Conservation (phyloP, 2,113 vertebrate genomes). For the Zosterops lateralis region DNA sequence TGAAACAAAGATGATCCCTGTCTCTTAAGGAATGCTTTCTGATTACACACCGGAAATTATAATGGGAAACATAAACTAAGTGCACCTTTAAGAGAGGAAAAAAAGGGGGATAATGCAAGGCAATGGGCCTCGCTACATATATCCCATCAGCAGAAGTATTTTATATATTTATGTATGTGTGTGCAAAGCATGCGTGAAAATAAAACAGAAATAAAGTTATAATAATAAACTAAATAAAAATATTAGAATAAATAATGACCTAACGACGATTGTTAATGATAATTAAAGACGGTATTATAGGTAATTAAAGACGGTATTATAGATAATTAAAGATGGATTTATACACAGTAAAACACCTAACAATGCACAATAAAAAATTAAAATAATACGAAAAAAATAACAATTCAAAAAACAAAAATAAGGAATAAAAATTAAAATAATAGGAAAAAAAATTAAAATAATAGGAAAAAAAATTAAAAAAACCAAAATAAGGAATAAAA, state of each 20-base stretch:
- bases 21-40: conserved; percentile 75
- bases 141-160: not conserved
- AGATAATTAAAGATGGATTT: not conserved
- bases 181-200: not conserved
- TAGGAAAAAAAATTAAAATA: no score
- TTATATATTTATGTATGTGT: not conserved
- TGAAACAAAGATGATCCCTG: conserved; percentile 74
- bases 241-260: not conserved
- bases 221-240: not conserved
- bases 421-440: not conserved
- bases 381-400: not conserved
- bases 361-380: not conserved
- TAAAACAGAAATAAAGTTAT: not conserved
- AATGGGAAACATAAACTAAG: conserved; percentile 58
- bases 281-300: not conserved
- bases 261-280: no score
- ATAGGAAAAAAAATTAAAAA: no score
- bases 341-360: fast-evolving
- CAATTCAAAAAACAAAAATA: not conserved
- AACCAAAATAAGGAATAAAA: not conserved
- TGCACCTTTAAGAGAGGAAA: conserved; percentile 35
- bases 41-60: conserved; percentile 76
- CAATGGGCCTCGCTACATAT: not conserved
- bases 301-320: not conserved
- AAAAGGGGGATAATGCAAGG: not conserved